These are phyloP conservation scores for Uropsilus gracilis DNA, from an alignment of 2,113 vertebrate species.

Conservation along the genomic window DNA sequence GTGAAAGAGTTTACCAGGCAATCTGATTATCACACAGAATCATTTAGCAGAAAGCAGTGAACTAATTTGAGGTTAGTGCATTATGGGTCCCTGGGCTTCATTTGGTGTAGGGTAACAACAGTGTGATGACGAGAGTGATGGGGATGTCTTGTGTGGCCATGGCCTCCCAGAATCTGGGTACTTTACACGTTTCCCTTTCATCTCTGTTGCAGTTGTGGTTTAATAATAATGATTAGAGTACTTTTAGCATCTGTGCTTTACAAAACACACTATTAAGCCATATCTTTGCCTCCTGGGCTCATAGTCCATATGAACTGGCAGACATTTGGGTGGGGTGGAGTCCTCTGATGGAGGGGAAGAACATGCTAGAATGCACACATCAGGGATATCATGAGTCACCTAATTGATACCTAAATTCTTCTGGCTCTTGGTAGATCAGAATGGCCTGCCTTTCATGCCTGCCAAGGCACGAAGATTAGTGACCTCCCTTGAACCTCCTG, in stretches of 20 bases:
- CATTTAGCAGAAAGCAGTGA: not conserved
- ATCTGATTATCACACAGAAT: not conserved
- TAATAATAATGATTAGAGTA: slow-evolving; percentile 68
- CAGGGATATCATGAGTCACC: slow-evolving; percentile 31
- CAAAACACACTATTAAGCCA: slow-evolving; percentile 51
- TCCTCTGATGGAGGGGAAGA: slow-evolving; percentile 14
- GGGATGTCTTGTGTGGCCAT: not conserved
- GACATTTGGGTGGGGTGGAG: not conserved
- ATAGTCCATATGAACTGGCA: slow-evolving; percentile 37
- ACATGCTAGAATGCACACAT: slow-evolving; percentile 6
- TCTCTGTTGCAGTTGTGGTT: slow-evolving; percentile 60
- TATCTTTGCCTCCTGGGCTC: slow-evolving; percentile 37
- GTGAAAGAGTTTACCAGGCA: not conserved
- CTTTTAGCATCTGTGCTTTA: slow-evolving; percentile 54
- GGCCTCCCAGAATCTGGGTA: slow-evolving; percentile 35
- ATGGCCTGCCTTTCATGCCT: not conserved
- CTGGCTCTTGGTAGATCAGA: slow-evolving; percentile 4
- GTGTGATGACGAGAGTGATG: not conserved
- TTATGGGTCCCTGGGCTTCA: not conserved
- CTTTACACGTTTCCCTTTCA: slow-evolving; percentile 42
- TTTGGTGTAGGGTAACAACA: not conserved
- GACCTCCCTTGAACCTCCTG: not conserved
- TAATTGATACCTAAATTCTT: slow-evolving; percentile 54
- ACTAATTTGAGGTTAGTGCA: not conserved
- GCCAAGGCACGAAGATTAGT: not conserved